Base-by-base conservation (phyloP, 2,888 invertebrate genomes). In the Sphaerophoria taeniata region DNA sequence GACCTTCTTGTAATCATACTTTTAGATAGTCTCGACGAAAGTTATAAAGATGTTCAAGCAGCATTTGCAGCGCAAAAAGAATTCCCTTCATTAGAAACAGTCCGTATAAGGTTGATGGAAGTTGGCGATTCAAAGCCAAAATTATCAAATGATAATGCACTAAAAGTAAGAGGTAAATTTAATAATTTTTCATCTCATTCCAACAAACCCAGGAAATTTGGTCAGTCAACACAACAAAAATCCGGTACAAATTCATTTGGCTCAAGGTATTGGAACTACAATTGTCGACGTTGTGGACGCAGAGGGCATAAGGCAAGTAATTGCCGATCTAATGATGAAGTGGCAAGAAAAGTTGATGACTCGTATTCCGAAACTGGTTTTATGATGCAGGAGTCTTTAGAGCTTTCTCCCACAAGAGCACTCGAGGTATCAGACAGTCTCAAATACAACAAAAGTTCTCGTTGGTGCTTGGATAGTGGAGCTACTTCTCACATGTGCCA, bases 61-160 rank as follows among this genome's bases (percentile, higher is more conserved):
- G 49, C 49, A 49, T 16, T 49, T 16, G 49, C 49, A 49, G 49
- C 49, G 14, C 49, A 49, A 45, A 45, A 45, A 49, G 49, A 49
- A 2, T 49, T 49, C 16, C 16, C 45, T 45, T 4, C 45, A 45
- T 45, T 45, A 5, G 45, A n/a, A 2, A 55, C 53, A 31, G 53
- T 55, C 56, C 56, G 56, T 34, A 34, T 56, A 34, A 34, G 56
- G 34, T 56, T 56, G 34, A 56, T 56, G 56, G 56, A 56, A 34
- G 56, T 56, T 34, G 34, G 56, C 34, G 56, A 56, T 56, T 34
- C 56, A 33, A 56, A 34, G 56, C 56, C 56, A 34, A 34, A 56
- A 34, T 34, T 56, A 56, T 56, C 34, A 33, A 56, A 56, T 5
- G 34, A 56, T 34, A 56, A 56, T 56, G 56, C 56, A 24, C 24